Evolutionary conservation across 1,140 invertebrate genomes (phyloP).

Genomic region (Ericerus pela): DNA sequence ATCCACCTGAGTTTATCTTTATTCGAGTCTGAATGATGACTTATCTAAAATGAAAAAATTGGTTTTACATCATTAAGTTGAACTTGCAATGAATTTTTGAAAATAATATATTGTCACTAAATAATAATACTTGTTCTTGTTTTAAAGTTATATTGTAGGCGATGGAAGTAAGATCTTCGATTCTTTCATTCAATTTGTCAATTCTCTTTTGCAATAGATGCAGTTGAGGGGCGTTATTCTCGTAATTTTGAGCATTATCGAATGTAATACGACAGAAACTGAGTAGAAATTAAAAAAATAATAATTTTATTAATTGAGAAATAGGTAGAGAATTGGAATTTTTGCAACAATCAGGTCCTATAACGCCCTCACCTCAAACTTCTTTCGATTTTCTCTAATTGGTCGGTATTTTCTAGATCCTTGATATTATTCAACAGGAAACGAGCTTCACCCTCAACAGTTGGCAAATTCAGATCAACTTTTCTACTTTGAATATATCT

Average conservation of each 20-base stretch:
- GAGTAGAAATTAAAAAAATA: background rate
- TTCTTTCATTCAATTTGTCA: constrained; percentile 13
- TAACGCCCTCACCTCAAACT: background rate
- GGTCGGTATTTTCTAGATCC: background rate
- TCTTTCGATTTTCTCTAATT: background rate
- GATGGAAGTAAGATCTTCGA: constrained; percentile 10
- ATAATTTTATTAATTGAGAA: too few species aligned
- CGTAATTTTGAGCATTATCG: background rate
- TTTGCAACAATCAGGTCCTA: too few species aligned
- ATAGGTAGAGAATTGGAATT: too few species aligned
- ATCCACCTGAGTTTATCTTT: too few species aligned
- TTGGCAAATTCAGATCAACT: background rate
- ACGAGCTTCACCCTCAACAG: background rate
- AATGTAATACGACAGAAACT: background rate
- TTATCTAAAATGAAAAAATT: background rate
- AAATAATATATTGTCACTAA: too few species aligned
- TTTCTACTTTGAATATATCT: background rate
- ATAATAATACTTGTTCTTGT: constrained; percentile 1
- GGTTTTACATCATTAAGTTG: too few species aligned
- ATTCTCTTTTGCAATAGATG: constrained; percentile 11
- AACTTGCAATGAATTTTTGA: too few species aligned
- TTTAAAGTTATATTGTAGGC: constrained; percentile 3
- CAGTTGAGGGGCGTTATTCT: background rate
- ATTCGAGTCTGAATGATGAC: too few species aligned
- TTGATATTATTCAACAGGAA: background rate